These are phyloP conservation scores for roundworm (Caenorhabditis elegans) DNA, from an alignment of 1,140 invertebrate species.

Conservation along the genomic window WBcel235 BX284605.5:14554001-14554500, in stretches of 20 bases:
- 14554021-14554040: constrained; percentile 44
- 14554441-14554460: background rate
- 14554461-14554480: no score
- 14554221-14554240: constrained; percentile 16
- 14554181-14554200: background rate
- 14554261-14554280: background rate
- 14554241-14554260: constrained; percentile 27
- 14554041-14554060: constrained; percentile 46
- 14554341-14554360: constrained; percentile 34
- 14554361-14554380: constrained; percentile 3
- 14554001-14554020: constrained; percentile 47
- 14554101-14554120: constrained; percentile 49
- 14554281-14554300: background rate
- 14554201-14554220: background rate
- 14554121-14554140: constrained; percentile 44
- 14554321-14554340: constrained; percentile 36
- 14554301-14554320: background rate
- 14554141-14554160: constrained; percentile 26
- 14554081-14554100: constrained; percentile 46
- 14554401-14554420: constrained; percentile 20
- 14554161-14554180: constrained; percentile 15
- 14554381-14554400: constrained; percentile 28
- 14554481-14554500: no score
- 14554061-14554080: constrained; percentile 50
- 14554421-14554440: constrained; percentile 36